Evolutionary conservation across 2,797 vertebrate genomes (phyloP), one percentile per base, ranked within the genome.

Genomic region (Catamblyrhynchus diadema): DNA sequence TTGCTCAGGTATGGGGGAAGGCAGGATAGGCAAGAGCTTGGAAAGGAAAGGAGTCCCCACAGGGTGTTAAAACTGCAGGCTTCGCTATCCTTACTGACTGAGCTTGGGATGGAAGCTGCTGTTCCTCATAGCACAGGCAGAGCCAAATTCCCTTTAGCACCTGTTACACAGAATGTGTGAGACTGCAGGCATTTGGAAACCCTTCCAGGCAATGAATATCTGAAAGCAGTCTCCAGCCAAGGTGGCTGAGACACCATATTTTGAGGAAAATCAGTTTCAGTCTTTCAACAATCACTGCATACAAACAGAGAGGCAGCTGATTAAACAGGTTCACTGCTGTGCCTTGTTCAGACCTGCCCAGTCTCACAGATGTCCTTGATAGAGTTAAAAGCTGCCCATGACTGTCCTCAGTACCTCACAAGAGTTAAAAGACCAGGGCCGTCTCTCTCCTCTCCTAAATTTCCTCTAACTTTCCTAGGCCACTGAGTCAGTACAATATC

Each of bases 251-350:
- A 90, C 56, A 65, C 25, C 30, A 30, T 25, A 79, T 81, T 95
- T 80, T 50, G 60, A 90, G 80, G 57, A 93, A 94, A 92, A 71
- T 6, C n/a, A 66, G 25, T 73, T 93, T 83, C 59, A 90, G 44
- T 14, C 47, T 79, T 75, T 71, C 2, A 1, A 39, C 66, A 88
- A 45, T 75, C 12, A 4, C 33, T 6, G 1, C 62, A 41, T 14
- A n/a, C 15, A 42, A 77, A 84, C 62, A 84, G 12, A 62, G 30
- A 67, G 25, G 19, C 30, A 80, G 64, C 4, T 56, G 35, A 70
- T 73, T 22, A 21, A 69, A 56, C 21, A 85, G 41, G 21, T 23
- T 42, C 37, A 48, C 33, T n/a, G 24, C 24, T 39, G 14, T 15
- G 45, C 53, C 70, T 73, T 65, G 71, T 19, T 59, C 83, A 72